Evolutionary conservation across 2,888 invertebrate genomes (phyloP).

Genomic region (Andrena marginata): DNA sequence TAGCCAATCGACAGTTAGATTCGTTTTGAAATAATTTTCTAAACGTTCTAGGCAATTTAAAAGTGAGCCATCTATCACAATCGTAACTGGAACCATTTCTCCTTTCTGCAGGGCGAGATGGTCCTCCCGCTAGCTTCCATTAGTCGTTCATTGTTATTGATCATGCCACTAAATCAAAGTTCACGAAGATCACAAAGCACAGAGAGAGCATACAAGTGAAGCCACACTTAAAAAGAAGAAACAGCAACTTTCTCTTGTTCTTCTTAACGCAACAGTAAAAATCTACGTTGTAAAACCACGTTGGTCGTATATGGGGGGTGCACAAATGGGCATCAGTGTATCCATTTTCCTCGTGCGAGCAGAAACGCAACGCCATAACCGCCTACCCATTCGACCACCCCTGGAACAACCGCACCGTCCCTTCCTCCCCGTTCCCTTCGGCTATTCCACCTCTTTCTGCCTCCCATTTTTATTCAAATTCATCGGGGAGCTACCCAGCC

Average conservation of each 20-base stretch:
- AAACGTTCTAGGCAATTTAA: too few species aligned
- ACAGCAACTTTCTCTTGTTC: neutral
- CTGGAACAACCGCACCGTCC: slow-evolving; percentile 33
- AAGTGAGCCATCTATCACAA: too few species aligned
- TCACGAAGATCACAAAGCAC: neutral
- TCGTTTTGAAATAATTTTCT: too few species aligned
- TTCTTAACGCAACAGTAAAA: slow-evolving; percentile 30
- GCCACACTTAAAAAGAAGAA: neutral
- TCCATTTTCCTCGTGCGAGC: slow-evolving; percentile 61
- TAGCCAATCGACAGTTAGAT: too few species aligned
- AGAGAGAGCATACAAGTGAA: neutral
- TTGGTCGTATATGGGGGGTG: slow-evolving; percentile 27
- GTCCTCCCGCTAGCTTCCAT: too few species aligned
- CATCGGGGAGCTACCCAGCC: slow-evolving; percentile 56
- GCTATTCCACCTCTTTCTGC: slow-evolving; percentile 48
- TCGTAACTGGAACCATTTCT: too few species aligned
- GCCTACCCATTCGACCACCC: slow-evolving; percentile 69
- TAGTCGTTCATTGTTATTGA: too few species aligned
- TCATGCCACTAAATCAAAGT: neutral
- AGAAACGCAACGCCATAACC: slow-evolving; percentile 68
- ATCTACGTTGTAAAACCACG: slow-evolving; percentile 50
- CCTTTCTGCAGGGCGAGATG: too few species aligned
- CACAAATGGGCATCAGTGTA: slow-evolving; percentile 42
- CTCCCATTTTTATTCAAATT: slow-evolving; percentile 76
- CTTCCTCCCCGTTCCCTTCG: slow-evolving; percentile 8